These are phyloP conservation scores for Microctonus brassicae DNA, from an alignment of 2,888 invertebrate genomes.

Conservation along the genomic window DNA sequence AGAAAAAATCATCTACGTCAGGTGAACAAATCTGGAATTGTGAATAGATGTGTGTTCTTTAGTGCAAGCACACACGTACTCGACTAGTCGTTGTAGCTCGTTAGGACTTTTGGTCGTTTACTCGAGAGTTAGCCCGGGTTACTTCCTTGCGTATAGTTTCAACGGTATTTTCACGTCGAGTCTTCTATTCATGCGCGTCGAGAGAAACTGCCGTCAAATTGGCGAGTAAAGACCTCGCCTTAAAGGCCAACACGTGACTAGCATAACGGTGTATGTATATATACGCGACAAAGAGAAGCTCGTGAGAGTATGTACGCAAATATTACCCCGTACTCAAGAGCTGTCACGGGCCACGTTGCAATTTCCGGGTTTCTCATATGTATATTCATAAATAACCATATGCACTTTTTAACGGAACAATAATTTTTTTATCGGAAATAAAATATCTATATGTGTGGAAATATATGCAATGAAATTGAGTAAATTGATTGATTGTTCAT, in stretches of 20 bases:
- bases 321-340: neutral
- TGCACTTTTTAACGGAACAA: no score
- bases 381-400: no score
- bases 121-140: constrained; percentile 58
- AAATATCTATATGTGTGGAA: no score
- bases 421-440: no score
- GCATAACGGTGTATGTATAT: constrained; percentile 53
- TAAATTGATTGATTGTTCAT: no score
- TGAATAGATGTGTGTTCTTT: constrained; percentile 35
- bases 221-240: constrained; percentile 54
- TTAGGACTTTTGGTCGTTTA: constrained; percentile 62
- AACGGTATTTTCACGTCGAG: constrained; percentile 57
- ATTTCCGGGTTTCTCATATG: constrained; percentile 6
- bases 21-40: constrained; percentile 42
- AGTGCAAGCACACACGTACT: constrained; percentile 38
- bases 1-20: neutral
- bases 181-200: constrained; percentile 58
- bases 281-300: constrained; percentile 24
- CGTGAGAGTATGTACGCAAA: constrained; percentile 24
- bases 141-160: constrained; percentile 34
- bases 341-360: constrained; percentile 4
- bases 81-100: constrained; percentile 55
- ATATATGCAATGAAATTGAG: no score
- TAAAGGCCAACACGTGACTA: constrained; percentile 59
- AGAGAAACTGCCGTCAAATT: constrained; percentile 59